A percentile compares a stretch with the other conserved stretches of the same genome.
These are phyloP conservation scores for Aphelenchoides besseyi DNA, from an alignment of 1,140 invertebrate genomes.

Conservation along the genomic window DNA sequence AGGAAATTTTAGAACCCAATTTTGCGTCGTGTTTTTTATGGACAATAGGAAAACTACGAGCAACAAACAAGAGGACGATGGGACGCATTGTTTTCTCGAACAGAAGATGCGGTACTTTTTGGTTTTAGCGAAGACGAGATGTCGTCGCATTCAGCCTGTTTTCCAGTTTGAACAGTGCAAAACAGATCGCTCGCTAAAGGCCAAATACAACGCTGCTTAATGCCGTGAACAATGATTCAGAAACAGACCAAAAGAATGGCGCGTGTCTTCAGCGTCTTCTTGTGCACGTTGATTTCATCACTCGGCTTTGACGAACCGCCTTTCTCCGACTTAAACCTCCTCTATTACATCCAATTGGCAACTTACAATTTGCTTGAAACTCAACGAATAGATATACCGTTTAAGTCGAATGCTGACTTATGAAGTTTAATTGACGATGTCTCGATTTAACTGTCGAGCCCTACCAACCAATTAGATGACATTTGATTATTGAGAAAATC, in stretches of 20 bases:
- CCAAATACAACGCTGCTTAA: background rate
- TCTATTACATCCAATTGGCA: too few species aligned
- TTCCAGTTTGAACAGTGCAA: background rate
- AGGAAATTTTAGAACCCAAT: background rate
- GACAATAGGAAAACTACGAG: background rate
- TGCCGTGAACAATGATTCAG: slow-evolving; percentile 3
- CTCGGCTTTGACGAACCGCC: too few species aligned
- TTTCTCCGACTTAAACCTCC: too few species aligned
- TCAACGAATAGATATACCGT: too few species aligned
- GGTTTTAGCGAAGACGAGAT: background rate
- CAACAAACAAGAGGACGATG: background rate
- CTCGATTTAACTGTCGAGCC: too few species aligned
- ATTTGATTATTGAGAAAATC: too few species aligned
- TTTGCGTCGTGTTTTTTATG: background rate
- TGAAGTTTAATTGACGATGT: too few species aligned
- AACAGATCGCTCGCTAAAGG: background rate
- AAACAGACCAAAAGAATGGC: background rate
- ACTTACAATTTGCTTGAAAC: too few species aligned
- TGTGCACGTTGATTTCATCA: background rate
- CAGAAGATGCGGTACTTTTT: slow-evolving; percentile 4
- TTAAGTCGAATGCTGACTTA: too few species aligned
- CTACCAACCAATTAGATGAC: too few species aligned
- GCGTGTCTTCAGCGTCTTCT: background rate
- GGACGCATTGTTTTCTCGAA: background rate
- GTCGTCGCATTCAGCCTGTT: slow-evolving; percentile 7